Conservation (phyloP, 2,113 vertebrate species). For the Australoheros scitulus region DNA sequence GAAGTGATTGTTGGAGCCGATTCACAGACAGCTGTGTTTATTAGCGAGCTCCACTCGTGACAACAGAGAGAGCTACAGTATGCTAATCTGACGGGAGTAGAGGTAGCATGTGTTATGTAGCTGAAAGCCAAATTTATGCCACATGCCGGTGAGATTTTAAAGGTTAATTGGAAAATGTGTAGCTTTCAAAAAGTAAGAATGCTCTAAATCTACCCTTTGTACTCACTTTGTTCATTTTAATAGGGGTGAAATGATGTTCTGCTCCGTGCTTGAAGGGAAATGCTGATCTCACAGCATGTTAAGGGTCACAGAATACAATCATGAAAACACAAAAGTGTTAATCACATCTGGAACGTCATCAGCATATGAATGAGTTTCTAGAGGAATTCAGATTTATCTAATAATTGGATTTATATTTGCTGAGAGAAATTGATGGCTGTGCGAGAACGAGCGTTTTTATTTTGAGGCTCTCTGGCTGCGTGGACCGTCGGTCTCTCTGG, state of each 20-base stretch:
- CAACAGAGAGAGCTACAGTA: slow-evolving; percentile 21
- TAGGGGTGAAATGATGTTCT: slow-evolving; percentile 59
- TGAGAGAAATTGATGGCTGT: slow-evolving; percentile 10
- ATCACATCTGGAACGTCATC: slow-evolving; percentile 48
- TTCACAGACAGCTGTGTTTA: slow-evolving; percentile 61
- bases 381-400: slow-evolving; percentile 57
- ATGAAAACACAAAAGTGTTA: slow-evolving; percentile 48
- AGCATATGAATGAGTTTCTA: slow-evolving; percentile 43
- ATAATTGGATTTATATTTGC: slow-evolving; percentile 74
- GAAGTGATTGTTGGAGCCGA: slow-evolving; percentile 42
- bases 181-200: slow-evolving; percentile 18
- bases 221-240: slow-evolving; percentile 53
- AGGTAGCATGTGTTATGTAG: slow-evolving; percentile 7
- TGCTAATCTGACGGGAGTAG: slow-evolving; percentile 18
- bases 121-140: slow-evolving; percentile 2
- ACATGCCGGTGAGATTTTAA: not conserved
- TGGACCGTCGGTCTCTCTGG: slow-evolving; percentile 40
- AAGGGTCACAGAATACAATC: slow-evolving; percentile 58
- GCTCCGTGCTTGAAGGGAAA: slow-evolving; percentile 21
- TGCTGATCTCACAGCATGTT: slow-evolving; percentile 32
- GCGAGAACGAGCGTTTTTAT: slow-evolving; percentile 17
- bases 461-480: slow-evolving; percentile 18
- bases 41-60: slow-evolving; percentile 28
- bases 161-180: slow-evolving; percentile 68
- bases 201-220: slow-evolving; percentile 35